Percentiles rank a stretch among this genome's conserved stretches.
Evolutionary conservation across 2,888 invertebrate genomes (phyloP).

Genomic region (Onthophagus sagittarius): DNA sequence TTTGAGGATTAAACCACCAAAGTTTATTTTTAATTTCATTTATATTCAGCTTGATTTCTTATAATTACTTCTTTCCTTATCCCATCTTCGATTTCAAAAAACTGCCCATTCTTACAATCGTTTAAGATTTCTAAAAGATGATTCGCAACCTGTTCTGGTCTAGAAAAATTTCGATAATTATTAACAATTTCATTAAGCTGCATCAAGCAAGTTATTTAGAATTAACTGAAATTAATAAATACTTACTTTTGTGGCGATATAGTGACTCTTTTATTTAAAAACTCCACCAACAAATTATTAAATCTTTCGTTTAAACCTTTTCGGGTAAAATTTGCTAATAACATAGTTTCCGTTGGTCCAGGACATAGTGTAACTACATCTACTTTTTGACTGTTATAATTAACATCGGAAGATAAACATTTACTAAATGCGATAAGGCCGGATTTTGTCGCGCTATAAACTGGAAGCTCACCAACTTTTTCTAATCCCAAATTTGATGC

Average conservation of each 20-base stretch:
- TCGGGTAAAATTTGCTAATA: constrained; percentile 14
- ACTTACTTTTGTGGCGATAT: neutral
- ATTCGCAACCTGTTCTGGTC: constrained; percentile 36
- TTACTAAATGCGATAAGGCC: constrained; percentile 13
- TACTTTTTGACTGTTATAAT: constrained; percentile 13
- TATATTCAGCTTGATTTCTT: constrained; percentile 20
- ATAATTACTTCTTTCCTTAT: constrained; percentile 43
- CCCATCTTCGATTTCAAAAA: constrained; percentile 49
- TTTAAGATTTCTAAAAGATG: constrained; percentile 34
- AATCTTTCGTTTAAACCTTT: constrained; percentile 13
- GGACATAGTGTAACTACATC: constrained; percentile 18
- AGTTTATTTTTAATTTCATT: neutral
- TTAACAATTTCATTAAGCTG: too few species aligned
- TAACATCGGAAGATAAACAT: neutral
- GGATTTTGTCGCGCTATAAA: constrained; percentile 16
- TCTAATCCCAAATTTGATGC: constrained; percentile 14
- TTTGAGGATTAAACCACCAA: neutral
- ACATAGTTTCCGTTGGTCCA: constrained; percentile 14
- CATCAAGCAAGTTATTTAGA: too few species aligned
- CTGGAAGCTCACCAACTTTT: constrained; percentile 2
- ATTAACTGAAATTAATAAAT: neutral
- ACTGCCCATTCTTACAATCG: constrained; percentile 47
- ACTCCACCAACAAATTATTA: neutral
- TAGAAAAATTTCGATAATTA: constrained; percentile 7
- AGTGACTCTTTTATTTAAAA: neutral